Evolutionary conservation across 2,797 vertebrate genomes (phyloP), one percentile per base, ranked within the genome.

Genomic region (Merluccius polli): DNA sequence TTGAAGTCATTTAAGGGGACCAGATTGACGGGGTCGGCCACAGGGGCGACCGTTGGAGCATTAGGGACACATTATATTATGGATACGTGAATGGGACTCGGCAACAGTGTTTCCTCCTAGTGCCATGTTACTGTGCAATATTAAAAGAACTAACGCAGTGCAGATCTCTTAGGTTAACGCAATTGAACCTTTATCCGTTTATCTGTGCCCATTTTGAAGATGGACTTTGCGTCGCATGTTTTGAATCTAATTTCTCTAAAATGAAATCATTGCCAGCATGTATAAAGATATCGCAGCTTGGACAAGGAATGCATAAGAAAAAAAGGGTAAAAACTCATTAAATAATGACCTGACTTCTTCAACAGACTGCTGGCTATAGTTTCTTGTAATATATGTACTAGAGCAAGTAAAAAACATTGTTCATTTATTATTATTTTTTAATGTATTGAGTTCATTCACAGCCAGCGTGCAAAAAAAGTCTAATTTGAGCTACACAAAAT

Each of bases 391-490:
- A 65, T 65, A 24, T 13, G 10, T 12, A 12, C 59, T 65, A 65
- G 24, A 65, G 59, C n/a, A 27, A 24, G 59, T 65, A 24, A 72
- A n/a, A 71, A 24, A 24, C 21, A n/a, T 33, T 70, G 29, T 69
- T 11, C 63, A 69, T 27, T 27, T 11, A 6, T 18, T 48, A 16
- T 48, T 41, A 4, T 8, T 41, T 41, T 41, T 41, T 8, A 2
- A 48, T 18, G 10, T 12, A 27, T 65, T 8, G 67, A 30, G 33
- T 33, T 33, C 33, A 71, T 36, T 71, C 70, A 71, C 35, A 71
- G 70, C 75, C 52, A 76, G 70, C 48, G 71, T 76, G 70, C 71
- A 29, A 71, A 48, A 35, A 71, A 71, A 59, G 52, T 59, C 52
- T 10, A 24, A 59, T n/a, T 24, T n/a, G 21, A 24, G 52, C 52